Conservation (phyloP, 1,140 invertebrate genomes). For the Philotrypesis tridentata region DNA sequence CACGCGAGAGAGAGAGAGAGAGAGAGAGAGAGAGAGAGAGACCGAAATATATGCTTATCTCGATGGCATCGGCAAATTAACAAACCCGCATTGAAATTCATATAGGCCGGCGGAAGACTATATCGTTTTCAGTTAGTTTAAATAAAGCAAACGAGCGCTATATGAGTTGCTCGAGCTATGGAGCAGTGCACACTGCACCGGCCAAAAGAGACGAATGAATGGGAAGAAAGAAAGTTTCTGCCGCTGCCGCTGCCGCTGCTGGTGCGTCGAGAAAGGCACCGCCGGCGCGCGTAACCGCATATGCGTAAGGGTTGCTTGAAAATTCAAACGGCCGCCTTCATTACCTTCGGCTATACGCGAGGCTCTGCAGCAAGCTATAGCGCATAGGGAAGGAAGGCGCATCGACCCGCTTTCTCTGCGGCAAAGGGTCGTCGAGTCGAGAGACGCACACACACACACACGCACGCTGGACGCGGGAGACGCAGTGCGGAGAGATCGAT, state of each 20-base stretch:
- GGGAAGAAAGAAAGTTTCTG: neutral
- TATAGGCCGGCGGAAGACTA: constrained; percentile 31
- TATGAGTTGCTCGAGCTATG: too few relatives aligned
- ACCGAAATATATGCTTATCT: constrained; percentile 33
- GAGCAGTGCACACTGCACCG: too few relatives aligned
- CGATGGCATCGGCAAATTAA: constrained; percentile 25
- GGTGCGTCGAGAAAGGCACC: constrained; percentile 11
- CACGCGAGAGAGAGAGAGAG: too few relatives aligned
- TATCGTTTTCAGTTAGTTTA: neutral
- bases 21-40: too few relatives aligned
- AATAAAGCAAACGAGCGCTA: neutral
- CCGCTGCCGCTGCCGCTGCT: too few relatives aligned
- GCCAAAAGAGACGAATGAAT: constrained; percentile 15
- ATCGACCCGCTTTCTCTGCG: constrained; percentile 40
- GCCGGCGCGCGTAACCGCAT: neutral
- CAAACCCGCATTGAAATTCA: constrained; percentile 44
- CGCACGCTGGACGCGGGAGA: too few relatives aligned
- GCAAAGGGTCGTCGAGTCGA: neutral
- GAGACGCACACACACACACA: neutral
- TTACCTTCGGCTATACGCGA: constrained; percentile 47
- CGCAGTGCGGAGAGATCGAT: constrained; percentile 46
- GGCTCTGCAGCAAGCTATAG: too few relatives aligned
- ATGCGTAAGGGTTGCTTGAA: constrained; percentile 3
- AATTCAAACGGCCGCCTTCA: constrained; percentile 45
- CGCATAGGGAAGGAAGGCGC: neutral